phyloP scores from a whole-genome alignment of 2,888 invertebrate genomes.

The Eristalinus aeneus region DNA sequence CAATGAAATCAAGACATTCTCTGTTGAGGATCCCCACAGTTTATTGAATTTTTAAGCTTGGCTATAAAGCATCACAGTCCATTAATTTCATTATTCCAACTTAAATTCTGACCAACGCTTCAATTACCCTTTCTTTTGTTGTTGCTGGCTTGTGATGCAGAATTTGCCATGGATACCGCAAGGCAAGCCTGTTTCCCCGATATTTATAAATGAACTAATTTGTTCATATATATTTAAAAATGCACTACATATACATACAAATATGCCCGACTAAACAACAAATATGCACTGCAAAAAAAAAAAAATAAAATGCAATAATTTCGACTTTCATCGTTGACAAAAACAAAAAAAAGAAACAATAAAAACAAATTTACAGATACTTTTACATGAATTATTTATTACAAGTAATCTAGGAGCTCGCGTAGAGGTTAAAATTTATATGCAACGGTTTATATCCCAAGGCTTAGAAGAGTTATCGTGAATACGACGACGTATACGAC shows the following conservation, averaged over 20 bases:
- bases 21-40: not conserved
- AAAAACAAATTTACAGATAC: not conserved
- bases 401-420: not conserved
- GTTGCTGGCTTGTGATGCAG: not conserved
- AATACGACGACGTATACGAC: slow-evolving; percentile 28
- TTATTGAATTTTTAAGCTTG: slow-evolving; percentile 11
- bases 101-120: not conserved
- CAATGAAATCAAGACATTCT: not conserved
- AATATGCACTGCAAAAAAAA: no score
- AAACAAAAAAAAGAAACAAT: not conserved
- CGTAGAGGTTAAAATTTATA: not conserved
- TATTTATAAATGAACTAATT: slow-evolving; percentile 16
- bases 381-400: slow-evolving; percentile 1
- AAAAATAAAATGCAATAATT: slow-evolving; percentile 12
- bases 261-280: no score
- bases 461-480: slow-evolving; percentile 20
- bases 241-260: no score
- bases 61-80: slow-evolving; percentile 20
- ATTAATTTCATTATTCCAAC: slow-evolving; percentile 26
- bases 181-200: not conserved
- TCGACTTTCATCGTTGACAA: slow-evolving; percentile 1
- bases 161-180: not conserved
- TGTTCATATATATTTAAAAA: not conserved
- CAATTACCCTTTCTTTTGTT: not conserved
- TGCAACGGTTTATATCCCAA: slow-evolving; percentile 26